Evolutionary conservation across 2,113 vertebrate species (phyloP).

Genomic region (Notarius quadriscutis): DNA sequence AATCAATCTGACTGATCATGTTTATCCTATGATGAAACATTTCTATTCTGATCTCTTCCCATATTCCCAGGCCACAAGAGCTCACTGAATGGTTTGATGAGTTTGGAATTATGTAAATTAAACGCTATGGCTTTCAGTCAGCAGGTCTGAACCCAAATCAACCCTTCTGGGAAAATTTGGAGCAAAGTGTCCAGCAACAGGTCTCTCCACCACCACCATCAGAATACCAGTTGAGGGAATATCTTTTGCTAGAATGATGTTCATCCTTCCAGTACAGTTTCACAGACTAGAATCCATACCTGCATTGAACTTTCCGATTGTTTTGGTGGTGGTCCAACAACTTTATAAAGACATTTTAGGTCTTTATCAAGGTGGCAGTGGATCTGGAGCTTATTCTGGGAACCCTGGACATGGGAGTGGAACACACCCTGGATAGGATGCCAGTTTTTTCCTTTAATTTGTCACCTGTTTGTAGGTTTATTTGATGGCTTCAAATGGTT

Average conservation of each 20-base stretch:
- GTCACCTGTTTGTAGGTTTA: constrained; percentile 1
- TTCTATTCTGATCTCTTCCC: background rate
- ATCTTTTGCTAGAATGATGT: background rate
- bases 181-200: background rate
- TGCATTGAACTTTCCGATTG: background rate
- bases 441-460: background rate
- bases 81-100: background rate
- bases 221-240: background rate
- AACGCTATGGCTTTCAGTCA: background rate
- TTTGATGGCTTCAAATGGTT: background rate
- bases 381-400: background rate
- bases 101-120: background rate
- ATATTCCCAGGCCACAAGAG: background rate
- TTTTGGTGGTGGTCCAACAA: background rate
- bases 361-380: background rate
- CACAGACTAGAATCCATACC: background rate
- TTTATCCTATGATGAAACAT: background rate
- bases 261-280: background rate
- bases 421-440: background rate
- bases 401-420: background rate
- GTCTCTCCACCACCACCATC: background rate
- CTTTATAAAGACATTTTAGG: background rate
- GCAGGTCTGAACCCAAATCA: background rate
- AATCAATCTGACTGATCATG: background rate
- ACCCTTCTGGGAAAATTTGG: background rate